These are phyloP conservation scores for Otus scops DNA, from an alignment of 2,797 vertebrate species.

Conservation along the genomic window DNA sequence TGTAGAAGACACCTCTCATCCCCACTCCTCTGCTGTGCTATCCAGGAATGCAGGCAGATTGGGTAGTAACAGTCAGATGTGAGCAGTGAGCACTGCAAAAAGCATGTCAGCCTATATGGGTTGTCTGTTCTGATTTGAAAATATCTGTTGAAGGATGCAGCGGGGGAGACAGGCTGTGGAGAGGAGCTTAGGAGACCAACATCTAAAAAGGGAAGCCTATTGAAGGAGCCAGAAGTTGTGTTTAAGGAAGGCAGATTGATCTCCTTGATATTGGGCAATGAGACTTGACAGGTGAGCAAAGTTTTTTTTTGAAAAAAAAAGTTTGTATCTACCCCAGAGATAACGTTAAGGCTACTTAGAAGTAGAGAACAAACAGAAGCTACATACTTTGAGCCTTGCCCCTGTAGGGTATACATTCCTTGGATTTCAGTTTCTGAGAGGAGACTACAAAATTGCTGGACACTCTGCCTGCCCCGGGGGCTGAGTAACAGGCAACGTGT, in stretches of 20 bases:
- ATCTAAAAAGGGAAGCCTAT: constrained; percentile 40
- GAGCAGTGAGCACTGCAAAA: background rate
- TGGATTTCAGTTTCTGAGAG: background rate
- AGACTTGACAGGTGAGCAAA: constrained; percentile 39
- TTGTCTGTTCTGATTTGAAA: constrained; percentile 64
- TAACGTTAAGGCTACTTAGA: background rate
- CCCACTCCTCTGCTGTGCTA: background rate
- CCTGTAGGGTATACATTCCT: background rate
- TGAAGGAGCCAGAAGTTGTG: background rate
- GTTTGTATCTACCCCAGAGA: background rate
- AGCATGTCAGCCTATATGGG: constrained; percentile 26
- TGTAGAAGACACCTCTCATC: constrained; percentile 17
- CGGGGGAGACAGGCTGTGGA: constrained; percentile 45
- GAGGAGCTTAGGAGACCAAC: constrained; percentile 17
- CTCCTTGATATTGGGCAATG: constrained; percentile 8
- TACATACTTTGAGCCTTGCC: background rate
- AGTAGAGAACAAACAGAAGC: background rate
- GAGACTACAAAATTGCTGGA: background rate
- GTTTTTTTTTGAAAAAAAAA: background rate
- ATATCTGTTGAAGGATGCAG: constrained; percentile 49
- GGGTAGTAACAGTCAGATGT: background rate
- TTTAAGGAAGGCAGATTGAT: constrained; percentile 42
- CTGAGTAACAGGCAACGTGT: background rate
- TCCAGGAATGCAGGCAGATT: background rate
- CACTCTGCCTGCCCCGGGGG: background rate